These are phyloP conservation scores for Lagria hirta DNA, from an alignment of 2,888 invertebrate genomes.

Conservation along the genomic window DNA sequence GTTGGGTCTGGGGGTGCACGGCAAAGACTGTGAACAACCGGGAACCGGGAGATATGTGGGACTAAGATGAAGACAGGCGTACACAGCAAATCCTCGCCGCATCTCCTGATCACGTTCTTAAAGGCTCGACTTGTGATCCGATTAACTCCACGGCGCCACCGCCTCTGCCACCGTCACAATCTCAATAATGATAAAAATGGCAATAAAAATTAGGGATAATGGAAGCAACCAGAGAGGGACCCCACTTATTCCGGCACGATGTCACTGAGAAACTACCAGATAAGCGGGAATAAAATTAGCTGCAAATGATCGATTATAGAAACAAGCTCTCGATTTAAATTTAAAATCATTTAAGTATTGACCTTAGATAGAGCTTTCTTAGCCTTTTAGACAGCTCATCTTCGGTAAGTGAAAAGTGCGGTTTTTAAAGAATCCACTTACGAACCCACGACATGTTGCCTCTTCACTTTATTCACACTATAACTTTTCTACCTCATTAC, in stretches of 20 bases:
- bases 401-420: slow-evolving; percentile 49
- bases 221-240: slow-evolving; percentile 40
- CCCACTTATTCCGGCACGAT: slow-evolving; percentile 36
- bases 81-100: slow-evolving; percentile 51
- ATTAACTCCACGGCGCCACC: slow-evolving; percentile 53
- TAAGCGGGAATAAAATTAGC: slow-evolving; percentile 65
- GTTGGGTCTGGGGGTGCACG: slow-evolving; percentile 10
- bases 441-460: slow-evolving; percentile 20
- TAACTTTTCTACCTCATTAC: slow-evolving; percentile 26
- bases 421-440: slow-evolving; percentile 50
- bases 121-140: slow-evolving; percentile 54
- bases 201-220: slow-evolving; percentile 57
- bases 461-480: slow-evolving; percentile 21
- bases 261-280: slow-evolving; percentile 40
- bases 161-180: slow-evolving; percentile 53
- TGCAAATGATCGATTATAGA: slow-evolving; percentile 66
- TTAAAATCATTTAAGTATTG: slow-evolving; percentile 51
- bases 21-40: slow-evolving; percentile 16
- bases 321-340: slow-evolving; percentile 51
- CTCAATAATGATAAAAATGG: slow-evolving; percentile 56
- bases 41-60: slow-evolving; percentile 46
- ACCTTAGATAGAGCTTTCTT: slow-evolving; percentile 47
- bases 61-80: slow-evolving; percentile 49
- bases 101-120: slow-evolving; percentile 54
- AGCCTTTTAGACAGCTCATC: slow-evolving; percentile 47